Conservation (phyloP, 2,113 vertebrate genomes). For the Heteronetta atricapilla region DNA sequence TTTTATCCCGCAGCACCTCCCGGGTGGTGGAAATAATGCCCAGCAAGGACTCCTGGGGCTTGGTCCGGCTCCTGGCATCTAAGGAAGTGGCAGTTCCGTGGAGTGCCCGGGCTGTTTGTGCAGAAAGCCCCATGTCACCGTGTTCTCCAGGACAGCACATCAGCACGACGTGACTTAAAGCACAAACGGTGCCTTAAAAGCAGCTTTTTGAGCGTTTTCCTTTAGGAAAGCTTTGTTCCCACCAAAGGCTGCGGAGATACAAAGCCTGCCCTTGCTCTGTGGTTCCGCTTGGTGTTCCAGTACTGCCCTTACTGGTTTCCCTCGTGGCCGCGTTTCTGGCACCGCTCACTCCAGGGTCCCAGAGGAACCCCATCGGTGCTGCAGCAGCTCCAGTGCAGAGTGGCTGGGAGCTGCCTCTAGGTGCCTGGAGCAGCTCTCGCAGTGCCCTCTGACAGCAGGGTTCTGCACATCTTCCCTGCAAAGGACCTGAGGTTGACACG, state of each 20-base stretch:
- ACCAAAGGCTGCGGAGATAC: background rate
- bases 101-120: background rate
- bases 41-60: background rate
- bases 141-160: background rate
- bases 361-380: background rate
- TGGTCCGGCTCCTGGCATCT: background rate
- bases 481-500: background rate
- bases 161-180: background rate
- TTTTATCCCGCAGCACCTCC: background rate
- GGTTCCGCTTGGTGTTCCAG: background rate
- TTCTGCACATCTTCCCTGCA: background rate
- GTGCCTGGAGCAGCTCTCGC: background rate
- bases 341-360: background rate
- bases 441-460: background rate
- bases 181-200: background rate
- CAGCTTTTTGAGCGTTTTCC: background rate
- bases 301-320: background rate
- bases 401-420: background rate
- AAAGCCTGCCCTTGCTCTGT: background rate
- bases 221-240: background rate
- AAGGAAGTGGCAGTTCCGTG: background rate
- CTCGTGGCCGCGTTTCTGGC: background rate
- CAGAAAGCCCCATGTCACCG: background rate
- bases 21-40: background rate
- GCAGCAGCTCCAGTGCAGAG: background rate